Evolutionary conservation across 1,140 invertebrate genomes (phyloP).

Genomic region (Brachionus koreanus): DNA sequence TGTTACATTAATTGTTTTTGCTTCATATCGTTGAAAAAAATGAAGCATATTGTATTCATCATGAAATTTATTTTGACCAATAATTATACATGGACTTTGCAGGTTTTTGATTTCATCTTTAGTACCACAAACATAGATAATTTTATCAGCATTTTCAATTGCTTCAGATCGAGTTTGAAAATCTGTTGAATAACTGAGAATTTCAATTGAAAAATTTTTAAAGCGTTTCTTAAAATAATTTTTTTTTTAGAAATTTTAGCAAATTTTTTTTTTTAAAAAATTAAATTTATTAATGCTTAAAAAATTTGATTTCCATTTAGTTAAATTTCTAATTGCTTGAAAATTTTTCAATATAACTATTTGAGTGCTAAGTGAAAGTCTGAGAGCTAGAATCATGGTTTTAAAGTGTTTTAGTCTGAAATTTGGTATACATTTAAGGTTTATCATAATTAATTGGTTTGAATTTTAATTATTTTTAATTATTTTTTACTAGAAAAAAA

Average conservation of each 20-base stretch:
- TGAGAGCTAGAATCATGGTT: too few relatives aligned
- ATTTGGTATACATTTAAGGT: too few relatives aligned
- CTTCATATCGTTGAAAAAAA: background rate
- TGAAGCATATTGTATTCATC: conserved; percentile 31
- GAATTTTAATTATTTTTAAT: too few relatives aligned
- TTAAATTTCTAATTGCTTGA: too few relatives aligned
- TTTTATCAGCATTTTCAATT: background rate
- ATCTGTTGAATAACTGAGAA: background rate
- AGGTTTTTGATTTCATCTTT: background rate
- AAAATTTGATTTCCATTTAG: background rate
- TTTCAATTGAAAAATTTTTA: background rate
- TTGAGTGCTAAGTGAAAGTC: too few relatives aligned
- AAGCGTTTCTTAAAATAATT: conserved; percentile 1
- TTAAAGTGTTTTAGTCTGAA: too few relatives aligned
- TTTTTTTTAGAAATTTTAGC: background rate
- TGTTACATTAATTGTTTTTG: background rate
- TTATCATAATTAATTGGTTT: too few relatives aligned
- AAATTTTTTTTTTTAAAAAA: background rate
- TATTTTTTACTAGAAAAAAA: too few relatives aligned
- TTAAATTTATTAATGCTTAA: background rate
- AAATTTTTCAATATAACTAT: too few relatives aligned
- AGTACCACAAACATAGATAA: conserved; percentile 15
- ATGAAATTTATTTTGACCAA: conserved; percentile 17
- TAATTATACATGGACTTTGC: background rate
- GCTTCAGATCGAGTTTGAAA: background rate